These are phyloP conservation scores for Sceloporus undulatus DNA, from an alignment of 2,113 vertebrate genomes.

Conservation along the genomic window DNA sequence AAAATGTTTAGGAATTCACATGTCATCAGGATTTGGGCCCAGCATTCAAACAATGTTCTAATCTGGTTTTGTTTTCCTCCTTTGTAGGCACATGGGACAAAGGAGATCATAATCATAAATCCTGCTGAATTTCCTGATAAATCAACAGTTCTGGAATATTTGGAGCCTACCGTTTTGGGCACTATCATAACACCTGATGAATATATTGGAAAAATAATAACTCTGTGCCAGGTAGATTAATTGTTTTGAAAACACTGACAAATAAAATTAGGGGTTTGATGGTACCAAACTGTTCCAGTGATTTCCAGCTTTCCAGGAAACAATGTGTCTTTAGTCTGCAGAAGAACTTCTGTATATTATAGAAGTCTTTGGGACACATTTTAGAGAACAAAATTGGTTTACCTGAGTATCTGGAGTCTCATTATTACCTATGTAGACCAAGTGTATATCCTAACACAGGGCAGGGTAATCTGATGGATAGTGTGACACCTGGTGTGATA, in stretches of 20 bases:
- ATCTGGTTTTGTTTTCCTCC: constrained; percentile 44
- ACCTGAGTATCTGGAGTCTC: background rate
- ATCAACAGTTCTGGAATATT: constrained; percentile 85
- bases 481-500: background rate
- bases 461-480: background rate
- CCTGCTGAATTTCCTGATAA: constrained; percentile 93
- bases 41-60: background rate
- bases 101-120: constrained; percentile 92
- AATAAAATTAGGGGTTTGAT: background rate
- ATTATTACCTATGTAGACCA: background rate
- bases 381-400: background rate
- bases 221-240: constrained; percentile 89
- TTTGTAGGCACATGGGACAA: constrained; percentile 85
- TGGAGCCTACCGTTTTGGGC: constrained; percentile 93
- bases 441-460: background rate
- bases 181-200: constrained; percentile 91
- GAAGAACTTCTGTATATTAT: background rate
- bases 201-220: constrained; percentile 90
- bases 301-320: background rate
- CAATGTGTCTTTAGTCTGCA: background rate
- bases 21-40: background rate
- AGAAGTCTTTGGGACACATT: background rate
- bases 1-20: background rate
- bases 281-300: too few relatives aligned
- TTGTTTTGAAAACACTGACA: background rate